Evolutionary conservation across 23 tunicate genomes (phyloP), one percentile per base, ranked within the genome.

Genomic region (Styela plicata): DNA sequence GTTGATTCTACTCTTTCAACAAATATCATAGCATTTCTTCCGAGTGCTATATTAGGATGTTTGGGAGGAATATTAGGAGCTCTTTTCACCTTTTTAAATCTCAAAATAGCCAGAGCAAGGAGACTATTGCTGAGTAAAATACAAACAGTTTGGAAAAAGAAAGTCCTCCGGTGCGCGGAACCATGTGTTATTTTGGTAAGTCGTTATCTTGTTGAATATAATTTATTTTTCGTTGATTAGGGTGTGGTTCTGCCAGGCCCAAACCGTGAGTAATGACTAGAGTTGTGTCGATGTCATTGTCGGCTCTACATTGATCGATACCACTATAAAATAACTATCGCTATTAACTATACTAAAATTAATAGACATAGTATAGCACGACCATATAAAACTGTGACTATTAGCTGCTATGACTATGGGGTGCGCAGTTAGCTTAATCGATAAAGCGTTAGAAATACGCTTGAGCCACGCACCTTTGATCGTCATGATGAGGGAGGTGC

Each of bases 51-150:
- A 18, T 85, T 96, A 34, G 99, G 99, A 30, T 76, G 86, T 71
- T 69, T 96, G 22, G 99, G 99, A 28, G 99, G 99, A 10, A 20
- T 82, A 24, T 80, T 96, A 30, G 99, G 99, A 63, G 87, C 90
- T 52, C 83, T 96, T 23, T 96, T 96, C 79, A 84, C 86, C 25
- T 96, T 96, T 76, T 36, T 87, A 52, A 96, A 96, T 76, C 24
- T 96, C 31, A 96, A 96, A 76, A 87, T 96, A 33, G 97, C 96
- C 21, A 57, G 94, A 52, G 28, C 74, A 24, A 61, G 96, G 26
- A 85, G 96, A 64, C 34, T 33, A 62, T 24, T 96, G 19, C 53
- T 91, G 69, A 96, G 97, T 34, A 70, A 69, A 53, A 69, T 85
- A 16, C 64, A 33, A 7, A 83, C 80, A 2, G 88, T 83, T 21